Evolutionary conservation across 2,888 invertebrate species (phyloP).

Genomic region (Brachynemurus nebulosus): DNA sequence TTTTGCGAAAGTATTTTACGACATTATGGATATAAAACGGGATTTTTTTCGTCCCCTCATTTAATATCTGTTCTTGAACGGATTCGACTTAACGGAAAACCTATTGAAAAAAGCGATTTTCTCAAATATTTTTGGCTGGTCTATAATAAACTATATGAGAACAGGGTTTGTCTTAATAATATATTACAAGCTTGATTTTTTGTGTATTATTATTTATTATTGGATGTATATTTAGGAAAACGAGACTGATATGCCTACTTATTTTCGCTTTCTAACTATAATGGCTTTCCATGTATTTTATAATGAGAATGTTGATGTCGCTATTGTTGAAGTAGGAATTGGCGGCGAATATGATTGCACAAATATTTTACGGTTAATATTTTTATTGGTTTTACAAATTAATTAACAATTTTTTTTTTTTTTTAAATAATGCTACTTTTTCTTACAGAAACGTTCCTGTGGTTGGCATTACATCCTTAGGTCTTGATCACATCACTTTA

Average conservation of each 20-base stretch:
- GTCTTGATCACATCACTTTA: constrained; percentile 73
- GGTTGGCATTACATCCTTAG: constrained; percentile 82
- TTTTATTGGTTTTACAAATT: background rate
- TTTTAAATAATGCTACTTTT: no score
- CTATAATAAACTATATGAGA: constrained; percentile 44
- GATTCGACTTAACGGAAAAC: constrained; percentile 72
- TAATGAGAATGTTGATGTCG: constrained; percentile 76
- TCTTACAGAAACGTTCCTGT: constrained; percentile 73
- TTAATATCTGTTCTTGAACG: constrained; percentile 83
- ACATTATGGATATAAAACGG: constrained; percentile 71
- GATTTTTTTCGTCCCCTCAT: constrained; percentile 95
- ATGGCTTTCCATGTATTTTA: constrained; percentile 82
- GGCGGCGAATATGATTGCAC: constrained; percentile 92
- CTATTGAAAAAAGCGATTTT: constrained; percentile 62
- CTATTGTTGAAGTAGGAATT: constrained; percentile 92
- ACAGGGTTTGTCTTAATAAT: constrained; percentile 29
- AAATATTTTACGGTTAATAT: constrained; percentile 63
- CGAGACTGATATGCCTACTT: constrained; percentile 71
- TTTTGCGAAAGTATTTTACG: constrained; percentile 81
- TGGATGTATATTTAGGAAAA: constrained; percentile 30
- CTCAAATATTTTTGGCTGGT: constrained; percentile 69
- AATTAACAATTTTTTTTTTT: background rate
- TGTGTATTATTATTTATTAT: background rate
- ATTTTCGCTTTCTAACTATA: constrained; percentile 89
- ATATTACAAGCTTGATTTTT: background rate